Base-by-base conservation (phyloP, 2,113 vertebrate species). In the Lipophrys pholis region DNA sequence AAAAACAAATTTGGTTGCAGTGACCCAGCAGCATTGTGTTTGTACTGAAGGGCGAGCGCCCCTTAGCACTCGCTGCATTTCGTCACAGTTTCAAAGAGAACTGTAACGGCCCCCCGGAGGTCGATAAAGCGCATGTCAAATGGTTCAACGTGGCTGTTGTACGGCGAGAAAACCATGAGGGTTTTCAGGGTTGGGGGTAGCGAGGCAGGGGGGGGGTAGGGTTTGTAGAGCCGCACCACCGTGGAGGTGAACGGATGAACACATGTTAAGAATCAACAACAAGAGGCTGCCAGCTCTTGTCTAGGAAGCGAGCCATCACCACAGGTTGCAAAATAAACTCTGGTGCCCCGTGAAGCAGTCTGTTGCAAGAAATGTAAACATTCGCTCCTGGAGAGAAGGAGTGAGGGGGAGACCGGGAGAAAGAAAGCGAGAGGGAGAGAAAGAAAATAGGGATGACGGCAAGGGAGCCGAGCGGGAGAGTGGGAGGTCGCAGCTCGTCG, bases 321-420 rank as follows among this genome's bases (percentile, higher is more conserved):
- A 89, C 92, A 92, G 89, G 92, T 91, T 93, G 91, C 91, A 92
- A 93, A 94, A 93, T 90, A 93, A 93, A 94, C 92, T 87, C 86
- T 85, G 89, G 92, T 93, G 90, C 89, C 91, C 90, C 69, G 78
- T 67, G 67, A 91, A 90, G 81, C 83, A 74, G 89, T 87, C 92
- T 85, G 87, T 82, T 87, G 86, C 81, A 90, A 92, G 88, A 89
- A 90, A 91, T 90, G 87, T 91, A 91, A 94, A 93, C 88, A 93
- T 74, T 86, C 21, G 36, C 83, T 90, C 80, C 85, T 51, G 58
- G 79, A 86, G 84, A 69, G 75, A 67, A 53, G 78, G 61, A 84
- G 62, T 17, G 60, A 84, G 76, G 69, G 76, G 57, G 60, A 52
- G 71, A 76, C 11, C n/a, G 65, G 52, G 73, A 64, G 61, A 79